phyloP scores from a whole-genome alignment of 2,113 vertebrate genomes.

The Phrynocephalus versicolor region DNA sequence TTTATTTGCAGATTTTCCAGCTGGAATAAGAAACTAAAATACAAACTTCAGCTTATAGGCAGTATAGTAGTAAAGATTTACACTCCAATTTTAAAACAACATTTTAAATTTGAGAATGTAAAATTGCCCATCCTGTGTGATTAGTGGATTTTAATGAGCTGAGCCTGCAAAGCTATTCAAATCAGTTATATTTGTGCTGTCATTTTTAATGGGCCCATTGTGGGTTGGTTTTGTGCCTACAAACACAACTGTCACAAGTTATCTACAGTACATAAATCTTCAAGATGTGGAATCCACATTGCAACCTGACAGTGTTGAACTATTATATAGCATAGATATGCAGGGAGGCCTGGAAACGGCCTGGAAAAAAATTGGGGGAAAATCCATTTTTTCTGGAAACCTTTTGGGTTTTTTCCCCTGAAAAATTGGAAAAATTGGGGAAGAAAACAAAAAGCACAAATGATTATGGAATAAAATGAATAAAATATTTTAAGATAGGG shows the following conservation, averaged over 20 bases:
- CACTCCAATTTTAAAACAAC: slow-evolving; percentile 3
- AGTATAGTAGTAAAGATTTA: background rate
- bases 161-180: slow-evolving; percentile 22
- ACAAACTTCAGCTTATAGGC: background rate
- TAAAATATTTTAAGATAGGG: too few species aligned
- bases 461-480: too few species aligned
- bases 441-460: too few species aligned
- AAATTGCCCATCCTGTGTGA: background rate
- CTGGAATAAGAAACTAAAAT: background rate
- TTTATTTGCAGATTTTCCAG: background rate
- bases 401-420: too few species aligned
- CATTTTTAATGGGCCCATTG: background rate
- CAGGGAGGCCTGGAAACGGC: too few species aligned
- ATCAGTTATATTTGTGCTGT: slow-evolving; percentile 27
- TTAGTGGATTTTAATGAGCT: background rate
- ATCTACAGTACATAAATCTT: background rate
- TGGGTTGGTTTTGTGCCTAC: slow-evolving; percentile 20
- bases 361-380: too few species aligned
- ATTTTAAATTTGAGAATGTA: background rate
- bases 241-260: slow-evolving; percentile 4
- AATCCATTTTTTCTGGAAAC: too few species aligned
- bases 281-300: background rate
- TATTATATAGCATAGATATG: background rate
- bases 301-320: background rate
- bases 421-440: too few species aligned